Percentiles rank a stretch among this genome's conserved stretches.
phyloP scores from a whole-genome alignment of 2,888 invertebrate species.

The Chalcosyrphus nemorum region DNA sequence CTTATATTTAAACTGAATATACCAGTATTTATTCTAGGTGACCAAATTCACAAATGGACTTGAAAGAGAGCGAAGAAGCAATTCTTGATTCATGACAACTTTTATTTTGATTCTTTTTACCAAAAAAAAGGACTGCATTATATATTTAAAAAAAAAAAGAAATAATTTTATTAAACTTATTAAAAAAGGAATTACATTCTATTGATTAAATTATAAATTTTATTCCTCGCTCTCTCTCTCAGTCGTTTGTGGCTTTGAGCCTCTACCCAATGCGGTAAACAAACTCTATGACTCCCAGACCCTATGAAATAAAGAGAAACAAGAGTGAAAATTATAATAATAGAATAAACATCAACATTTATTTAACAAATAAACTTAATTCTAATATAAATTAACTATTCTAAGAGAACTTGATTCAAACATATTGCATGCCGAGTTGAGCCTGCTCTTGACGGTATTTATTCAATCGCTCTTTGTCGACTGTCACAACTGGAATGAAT shows the following conservation, averaged over 20 bases:
- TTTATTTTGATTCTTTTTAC: not conserved
- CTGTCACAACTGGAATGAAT: slow-evolving; percentile 60
- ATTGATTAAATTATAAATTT: not conserved
- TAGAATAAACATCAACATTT: slow-evolving; percentile 41
- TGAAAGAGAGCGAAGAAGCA: slow-evolving; percentile 3
- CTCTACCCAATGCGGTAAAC: not conserved
- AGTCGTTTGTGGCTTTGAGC: slow-evolving; percentile 5
- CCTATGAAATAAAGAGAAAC: slow-evolving; percentile 44
- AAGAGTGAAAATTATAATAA: slow-evolving; percentile 4
- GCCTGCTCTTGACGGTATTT: slow-evolving; percentile 25
- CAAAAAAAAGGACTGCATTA: not conserved
- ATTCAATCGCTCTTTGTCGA: slow-evolving; percentile 31
- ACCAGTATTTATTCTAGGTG: too few species aligned
- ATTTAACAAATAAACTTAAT: slow-evolving; percentile 54
- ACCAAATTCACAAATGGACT: not conserved
- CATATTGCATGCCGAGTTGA: too few species aligned
- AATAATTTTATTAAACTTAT: slow-evolving; percentile 5
- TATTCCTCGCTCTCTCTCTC: slow-evolving; percentile 16
- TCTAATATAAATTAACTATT: slow-evolving; percentile 43
- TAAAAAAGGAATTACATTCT: not conserved
- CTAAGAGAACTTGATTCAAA: slow-evolving; percentile 9
- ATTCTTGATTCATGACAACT: not conserved
- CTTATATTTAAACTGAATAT: too few species aligned
- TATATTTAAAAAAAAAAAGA: too few species aligned
- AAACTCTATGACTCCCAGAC: slow-evolving; percentile 19